Evolutionary conservation across 2,113 vertebrate species (phyloP), one percentile per base, ranked within the genome.

Genomic region (Oostethus manadensis): DNA sequence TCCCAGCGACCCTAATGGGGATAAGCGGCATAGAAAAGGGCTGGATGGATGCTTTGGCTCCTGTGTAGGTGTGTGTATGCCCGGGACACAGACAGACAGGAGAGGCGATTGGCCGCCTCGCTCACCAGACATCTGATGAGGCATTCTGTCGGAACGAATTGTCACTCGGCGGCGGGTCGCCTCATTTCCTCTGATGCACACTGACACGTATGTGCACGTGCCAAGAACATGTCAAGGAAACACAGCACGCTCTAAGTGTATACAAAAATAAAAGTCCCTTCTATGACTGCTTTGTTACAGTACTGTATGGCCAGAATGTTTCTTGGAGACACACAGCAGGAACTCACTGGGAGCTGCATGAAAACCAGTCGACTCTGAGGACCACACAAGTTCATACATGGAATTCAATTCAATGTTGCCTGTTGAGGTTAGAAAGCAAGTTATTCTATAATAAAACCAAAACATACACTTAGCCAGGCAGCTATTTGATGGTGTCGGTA

Each of bases 61-160:
- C 18, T 60, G 9, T 42, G 38, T 13, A 42, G 38, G 29, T 45
- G 46, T 56, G 62, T 54, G 43, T 56, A 60, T 56, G 71, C 58
- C 11, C 40, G 22, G 21, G 14, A 38, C 14, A 54, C 58, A 68
- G 64, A 76, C 68, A 78, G 71, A 77, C 66, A 79, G 43, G 43
- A 56, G 62, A 76, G 33, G 73, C 60, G 69, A 80, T 81, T 74
- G 74, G 77, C 58, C 21, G 26, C 35, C 64, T 48, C 62, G 60
- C 69, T 64, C 66, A 2, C 38, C 70, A 82, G 70, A 81, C 75
- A 73, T 80, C 81, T 80, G 74, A 86, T 56, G 47, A 70, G 56
- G 70, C 82, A 67, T 75, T 82, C 76, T 81, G 79, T 83, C 70
- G 59, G 58, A 67, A 55, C 43, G 33, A 29, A 51, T 76, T 80